Percentiles rank a stretch among this genome's conserved stretches.
phyloP scores from a whole-genome alignment of 2,113 vertebrate species.

The Pangasianodon gigas region DNA sequence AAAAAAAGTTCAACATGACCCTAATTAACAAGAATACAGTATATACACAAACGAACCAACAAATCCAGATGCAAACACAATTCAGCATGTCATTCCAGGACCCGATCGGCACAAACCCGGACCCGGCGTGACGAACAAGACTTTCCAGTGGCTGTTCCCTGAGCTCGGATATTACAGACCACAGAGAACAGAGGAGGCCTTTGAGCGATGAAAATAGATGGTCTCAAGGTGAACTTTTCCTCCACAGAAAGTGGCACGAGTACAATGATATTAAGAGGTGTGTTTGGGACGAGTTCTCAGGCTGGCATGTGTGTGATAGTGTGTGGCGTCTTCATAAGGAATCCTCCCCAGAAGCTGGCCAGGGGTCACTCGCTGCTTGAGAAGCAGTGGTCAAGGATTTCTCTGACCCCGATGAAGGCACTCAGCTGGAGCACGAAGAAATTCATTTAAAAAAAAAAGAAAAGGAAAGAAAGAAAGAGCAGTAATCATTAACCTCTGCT shows the following conservation, averaged over 20 bases:
- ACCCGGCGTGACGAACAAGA: constrained; percentile 17
- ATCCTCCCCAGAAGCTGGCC: constrained; percentile 35
- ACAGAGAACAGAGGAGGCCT: constrained; percentile 45
- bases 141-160: constrained; percentile 48
- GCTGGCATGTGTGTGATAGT: constrained; percentile 46
- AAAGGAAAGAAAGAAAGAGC: neutral
- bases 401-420: constrained; percentile 9
- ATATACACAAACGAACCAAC: constrained; percentile 8
- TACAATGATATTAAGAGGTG: constrained; percentile 28
- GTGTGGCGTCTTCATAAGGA: constrained; percentile 50
- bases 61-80: constrained; percentile 28
- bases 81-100: neutral
- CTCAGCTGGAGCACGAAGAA: neutral
- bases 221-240: constrained; percentile 47
- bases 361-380: constrained; percentile 37
- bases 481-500: neutral
- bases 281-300: constrained; percentile 15
- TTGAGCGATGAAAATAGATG: constrained; percentile 46
- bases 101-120: neutral
- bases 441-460: neutral
- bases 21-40: neutral
- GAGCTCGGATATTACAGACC: constrained; percentile 35
- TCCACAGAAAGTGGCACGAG: constrained; percentile 32
- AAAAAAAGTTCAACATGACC: neutral
- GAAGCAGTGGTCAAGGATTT: neutral